These are phyloP conservation scores for Hydrocynus forskahlii DNA, from an alignment of 2,797 vertebrate species.

Conservation along the genomic window DNA sequence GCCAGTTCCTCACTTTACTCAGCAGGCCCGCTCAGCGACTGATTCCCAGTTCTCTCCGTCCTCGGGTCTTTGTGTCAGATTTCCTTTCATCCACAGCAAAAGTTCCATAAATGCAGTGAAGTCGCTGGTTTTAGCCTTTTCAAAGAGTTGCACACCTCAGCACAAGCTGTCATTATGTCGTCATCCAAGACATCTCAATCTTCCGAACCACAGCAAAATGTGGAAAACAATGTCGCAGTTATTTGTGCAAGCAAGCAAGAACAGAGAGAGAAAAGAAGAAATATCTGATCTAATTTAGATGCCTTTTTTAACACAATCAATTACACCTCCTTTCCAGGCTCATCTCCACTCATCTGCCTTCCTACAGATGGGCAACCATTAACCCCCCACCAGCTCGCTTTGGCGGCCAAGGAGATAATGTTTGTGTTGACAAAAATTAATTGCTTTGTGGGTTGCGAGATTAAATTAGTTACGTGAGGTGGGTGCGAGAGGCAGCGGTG, in stretches of 20 bases:
- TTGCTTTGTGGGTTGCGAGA: slow-evolving; percentile 76
- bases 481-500: slow-evolving; percentile 61
- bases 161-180: slow-evolving; percentile 52
- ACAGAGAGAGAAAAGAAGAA: slow-evolving; percentile 56
- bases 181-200: slow-evolving; percentile 55
- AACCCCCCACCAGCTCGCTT: slow-evolving; percentile 50
- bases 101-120: neutral
- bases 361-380: slow-evolving; percentile 23
- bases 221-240: slow-evolving; percentile 55
- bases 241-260: slow-evolving; percentile 61
- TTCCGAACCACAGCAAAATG: slow-evolving; percentile 54
- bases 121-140: slow-evolving; percentile 4
- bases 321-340: slow-evolving; percentile 72
- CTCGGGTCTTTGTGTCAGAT: slow-evolving; percentile 40
- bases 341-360: slow-evolving; percentile 55
- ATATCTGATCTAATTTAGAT: slow-evolving; percentile 71
- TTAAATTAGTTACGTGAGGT: slow-evolving; percentile 76
- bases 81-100: slow-evolving; percentile 36
- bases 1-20: slow-evolving; percentile 9
- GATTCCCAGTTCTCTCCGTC: neutral
- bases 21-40: neutral
- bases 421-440: slow-evolving; percentile 77
- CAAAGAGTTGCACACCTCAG: slow-evolving; percentile 35
- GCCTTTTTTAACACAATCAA: slow-evolving; percentile 63
- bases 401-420: slow-evolving; percentile 58